phyloP scores from a whole-genome alignment of 1,140 invertebrate genomes.

The Marisa cornuarietis region DNA sequence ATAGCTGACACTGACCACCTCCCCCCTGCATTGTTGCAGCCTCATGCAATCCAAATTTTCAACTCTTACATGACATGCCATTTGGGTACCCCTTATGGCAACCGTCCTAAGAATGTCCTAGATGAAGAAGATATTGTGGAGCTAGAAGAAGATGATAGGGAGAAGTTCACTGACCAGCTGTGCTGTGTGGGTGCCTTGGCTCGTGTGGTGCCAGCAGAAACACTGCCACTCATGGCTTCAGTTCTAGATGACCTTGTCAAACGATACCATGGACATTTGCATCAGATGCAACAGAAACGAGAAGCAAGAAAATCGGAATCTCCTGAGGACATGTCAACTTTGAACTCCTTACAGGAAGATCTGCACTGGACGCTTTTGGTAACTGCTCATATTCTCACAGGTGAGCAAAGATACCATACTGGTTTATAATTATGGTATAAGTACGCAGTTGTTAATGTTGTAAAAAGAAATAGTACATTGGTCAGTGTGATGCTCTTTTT shows the following conservation, averaged over 20 bases:
- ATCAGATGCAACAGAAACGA: conserved; percentile 67
- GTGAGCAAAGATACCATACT: too few relatives aligned
- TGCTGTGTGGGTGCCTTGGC: conserved; percentile 73
- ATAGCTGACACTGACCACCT: conserved; percentile 69
- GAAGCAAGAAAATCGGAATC: conserved; percentile 4
- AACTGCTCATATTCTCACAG: conserved; percentile 51
- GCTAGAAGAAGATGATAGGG: conserved; percentile 76
- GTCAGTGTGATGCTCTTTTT: too few relatives aligned
- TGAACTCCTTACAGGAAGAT: conserved; percentile 74
- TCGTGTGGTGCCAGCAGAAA: conserved; percentile 63
- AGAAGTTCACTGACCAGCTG: conserved; percentile 77
- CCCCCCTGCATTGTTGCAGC: conserved; percentile 69
- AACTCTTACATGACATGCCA: conserved; percentile 85
- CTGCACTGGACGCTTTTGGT: conserved; percentile 89
- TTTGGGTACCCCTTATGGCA: conserved; percentile 83
- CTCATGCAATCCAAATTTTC: conserved; percentile 73
- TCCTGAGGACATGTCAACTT: neutral
- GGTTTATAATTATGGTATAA: too few relatives aligned
- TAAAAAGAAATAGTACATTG: neutral
- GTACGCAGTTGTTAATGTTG: neutral
- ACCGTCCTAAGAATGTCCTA: conserved; percentile 66
- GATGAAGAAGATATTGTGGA: conserved; percentile 74
- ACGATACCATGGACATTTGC: conserved; percentile 74
- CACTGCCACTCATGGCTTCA: conserved; percentile 49
- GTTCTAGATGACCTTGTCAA: conserved; percentile 75